These are phyloP conservation scores for Drosophila tripunctata DNA, from an alignment of 2,888 invertebrate genomes.

Conservation along the genomic window DNA sequence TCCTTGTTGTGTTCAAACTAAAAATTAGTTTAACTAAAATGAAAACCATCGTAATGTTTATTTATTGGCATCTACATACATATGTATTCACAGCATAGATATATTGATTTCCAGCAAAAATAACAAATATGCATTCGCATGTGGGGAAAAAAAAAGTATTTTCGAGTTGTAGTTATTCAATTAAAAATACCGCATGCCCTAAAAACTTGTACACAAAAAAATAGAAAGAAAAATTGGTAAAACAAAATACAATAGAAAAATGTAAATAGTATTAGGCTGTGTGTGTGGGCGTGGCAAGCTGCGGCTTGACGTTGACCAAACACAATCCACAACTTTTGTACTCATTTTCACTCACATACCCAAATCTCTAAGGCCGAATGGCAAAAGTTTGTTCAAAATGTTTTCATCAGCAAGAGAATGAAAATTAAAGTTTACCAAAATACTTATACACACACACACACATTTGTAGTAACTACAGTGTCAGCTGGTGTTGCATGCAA, in stretches of 20 bases:
- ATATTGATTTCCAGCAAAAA: conserved; percentile 30
- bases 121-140: conserved; percentile 4
- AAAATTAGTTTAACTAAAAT: conserved; percentile 42
- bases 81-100: not conserved
- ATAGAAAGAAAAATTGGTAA: conserved; percentile 4
- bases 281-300: conserved; percentile 36
- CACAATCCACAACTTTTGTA: conserved; percentile 38
- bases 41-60: conserved; percentile 33
- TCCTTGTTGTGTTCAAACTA: conserved; percentile 26
- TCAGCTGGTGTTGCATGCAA: conserved; percentile 30
- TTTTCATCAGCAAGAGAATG: conserved; percentile 35
- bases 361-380: conserved; percentile 51
- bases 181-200: conserved; percentile 58
- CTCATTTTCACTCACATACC: conserved; percentile 1
- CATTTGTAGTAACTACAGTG: conserved; percentile 8
- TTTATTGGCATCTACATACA: conserved; percentile 20
- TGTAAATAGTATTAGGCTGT: conserved; percentile 63
- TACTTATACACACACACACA: conserved; percentile 28
- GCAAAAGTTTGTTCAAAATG: conserved; percentile 60
- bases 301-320: conserved; percentile 47
- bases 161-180: conserved; percentile 67
- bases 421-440: conserved; percentile 53
- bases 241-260: conserved; percentile 42
- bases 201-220: conserved; percentile 34
- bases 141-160: conserved; percentile 31